Base-by-base conservation (phyloP, 2,888 invertebrate species). In the Slavum lentiscoides region DNA sequence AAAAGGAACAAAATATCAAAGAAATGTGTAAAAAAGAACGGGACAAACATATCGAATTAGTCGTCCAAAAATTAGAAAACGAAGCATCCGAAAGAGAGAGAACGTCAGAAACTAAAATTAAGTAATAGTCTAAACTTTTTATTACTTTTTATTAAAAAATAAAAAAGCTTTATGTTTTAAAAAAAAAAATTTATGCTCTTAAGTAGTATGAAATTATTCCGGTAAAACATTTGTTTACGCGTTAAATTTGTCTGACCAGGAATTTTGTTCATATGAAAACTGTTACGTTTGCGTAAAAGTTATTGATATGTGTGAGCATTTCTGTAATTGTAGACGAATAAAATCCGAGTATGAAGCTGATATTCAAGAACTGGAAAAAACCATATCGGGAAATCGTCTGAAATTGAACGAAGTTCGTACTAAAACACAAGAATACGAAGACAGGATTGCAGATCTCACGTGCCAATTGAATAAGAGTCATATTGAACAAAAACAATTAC, bases 321-420 rank as follows among this genome's bases (percentile, higher is more conserved):
- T 37, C 9, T 70, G 15, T 39, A n/a, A 58, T 58, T 73, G 19
- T 84, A 94, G 93, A 84, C 89, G 93, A 53, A 87, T 92, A 62
- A 92, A 91, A 85, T 93, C 93, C 82, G 93, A 94, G 85, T 92
- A 91, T 85, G 93, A 93, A 82, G 87, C 88, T 17, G 94, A 94
- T 85, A 85, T 94, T 81, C 88, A 88, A 74, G 91, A 92, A 83
- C 85, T 92, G 73, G 93, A 91, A 80, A 88, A 89, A 83, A 90
- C 91, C 0, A 92, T 93, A 84, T 89, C 89, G 82, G 90, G 91
- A 2, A 87, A 92, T 0, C 90, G 92, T 80, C 88, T 88, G 58
- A 91, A 93, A 84, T 91, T 91, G 84, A 90, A 90, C 72, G 91
- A 92, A 61, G 88, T 90, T 0, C 91, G 92, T 85, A 89, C 89